Evolutionary conservation across 2,797 vertebrate species (phyloP).

Genomic region (Amphiprion clarkii): DNA sequence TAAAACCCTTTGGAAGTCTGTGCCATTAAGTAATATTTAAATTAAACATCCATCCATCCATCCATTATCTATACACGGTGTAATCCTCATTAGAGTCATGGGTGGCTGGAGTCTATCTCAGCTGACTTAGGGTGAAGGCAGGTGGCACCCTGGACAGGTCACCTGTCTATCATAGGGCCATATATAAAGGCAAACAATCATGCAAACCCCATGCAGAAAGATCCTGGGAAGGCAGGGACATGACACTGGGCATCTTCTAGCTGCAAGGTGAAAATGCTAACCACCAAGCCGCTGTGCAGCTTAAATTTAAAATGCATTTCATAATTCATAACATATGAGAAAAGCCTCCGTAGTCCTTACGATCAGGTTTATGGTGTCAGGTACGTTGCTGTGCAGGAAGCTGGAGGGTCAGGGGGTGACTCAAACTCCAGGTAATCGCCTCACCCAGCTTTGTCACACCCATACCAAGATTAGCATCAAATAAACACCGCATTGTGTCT

Average conservation of each 20-base stretch:
- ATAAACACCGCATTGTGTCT: constrained; percentile 83
- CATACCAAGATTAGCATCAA: constrained; percentile 76
- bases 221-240: too few relatives aligned
- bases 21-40: not conserved
- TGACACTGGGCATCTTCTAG: too few relatives aligned
- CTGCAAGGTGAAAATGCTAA: too few relatives aligned
- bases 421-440: constrained; percentile 29
- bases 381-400: not conserved
- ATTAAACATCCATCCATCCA: constrained; percentile 16
- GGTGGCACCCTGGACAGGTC: too few relatives aligned
- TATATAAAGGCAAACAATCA: too few relatives aligned
- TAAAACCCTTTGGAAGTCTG: not conserved
- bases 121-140: too few relatives aligned
- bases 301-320: constrained; percentile 1
- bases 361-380: constrained; percentile 9
- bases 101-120: too few relatives aligned
- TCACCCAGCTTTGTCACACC: constrained; percentile 60
- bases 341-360: not conserved
- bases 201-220: too few relatives aligned
- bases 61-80: too few relatives aligned
- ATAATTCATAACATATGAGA: constrained; percentile 10
- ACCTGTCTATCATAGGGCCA: too few relatives aligned
- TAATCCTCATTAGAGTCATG: too few relatives aligned
- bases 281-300: too few relatives aligned
- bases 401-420: not conserved